Percentiles rank a stretch among this genome's conserved stretches.
Evolutionary conservation across 2,797 vertebrate species (phyloP).

Genomic region (Chiroxiphia lanceolata): DNA sequence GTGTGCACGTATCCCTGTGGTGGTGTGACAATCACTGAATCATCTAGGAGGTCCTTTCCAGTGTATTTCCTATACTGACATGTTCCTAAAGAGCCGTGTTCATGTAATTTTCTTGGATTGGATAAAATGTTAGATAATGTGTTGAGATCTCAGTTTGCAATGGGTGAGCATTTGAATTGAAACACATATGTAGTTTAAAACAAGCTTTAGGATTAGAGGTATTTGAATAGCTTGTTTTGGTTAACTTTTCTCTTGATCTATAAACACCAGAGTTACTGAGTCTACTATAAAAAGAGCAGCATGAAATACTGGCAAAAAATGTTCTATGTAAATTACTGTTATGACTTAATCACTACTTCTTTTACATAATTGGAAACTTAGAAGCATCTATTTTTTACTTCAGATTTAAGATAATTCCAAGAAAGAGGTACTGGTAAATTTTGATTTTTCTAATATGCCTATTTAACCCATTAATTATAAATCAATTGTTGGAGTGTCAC

Average conservation of each 20-base stretch:
- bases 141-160: slow-evolving; percentile 14
- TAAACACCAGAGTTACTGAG: not conserved
- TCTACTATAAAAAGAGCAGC: not conserved
- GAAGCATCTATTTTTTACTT: not conserved
- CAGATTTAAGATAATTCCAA: not conserved
- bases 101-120: not conserved
- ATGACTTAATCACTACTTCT: not conserved
- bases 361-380: not conserved
- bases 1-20: accelerated
- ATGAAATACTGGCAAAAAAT: not conserved
- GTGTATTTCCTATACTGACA: not conserved
- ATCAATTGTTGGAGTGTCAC: not conserved
- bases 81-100: not conserved
- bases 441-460: not conserved
- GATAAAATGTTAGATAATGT: not conserved
- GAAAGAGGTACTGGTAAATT: not conserved
- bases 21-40: not conserved
- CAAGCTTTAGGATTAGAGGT: not conserved
- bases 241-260: not conserved
- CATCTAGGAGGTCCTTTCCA: not conserved
- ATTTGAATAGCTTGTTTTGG: slow-evolving; percentile 16
- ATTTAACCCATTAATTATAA: not conserved
- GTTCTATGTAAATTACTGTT: not conserved
- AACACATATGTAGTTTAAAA: not conserved
- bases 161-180: not conserved